These are phyloP conservation scores for Drosophila truncata DNA, from an alignment of 1,140 invertebrate genomes.

Conservation along the genomic window DNA sequence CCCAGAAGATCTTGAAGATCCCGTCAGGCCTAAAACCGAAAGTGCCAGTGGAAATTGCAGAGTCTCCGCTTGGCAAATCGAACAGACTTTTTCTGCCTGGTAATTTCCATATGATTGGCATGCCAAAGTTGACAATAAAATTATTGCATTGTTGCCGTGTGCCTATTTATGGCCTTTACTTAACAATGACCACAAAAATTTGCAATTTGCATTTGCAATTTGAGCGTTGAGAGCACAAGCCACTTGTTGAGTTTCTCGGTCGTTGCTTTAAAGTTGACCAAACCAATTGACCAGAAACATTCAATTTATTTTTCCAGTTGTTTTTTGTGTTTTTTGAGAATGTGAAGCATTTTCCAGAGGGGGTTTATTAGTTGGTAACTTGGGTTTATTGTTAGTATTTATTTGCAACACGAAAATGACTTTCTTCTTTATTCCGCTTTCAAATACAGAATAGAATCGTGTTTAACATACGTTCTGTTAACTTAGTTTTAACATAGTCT, in stretches of 20 bases:
- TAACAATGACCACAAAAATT: constrained; percentile 82
- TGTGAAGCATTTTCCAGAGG: constrained; percentile 12
- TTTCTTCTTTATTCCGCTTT: too few species aligned
- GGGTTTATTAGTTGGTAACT: background rate
- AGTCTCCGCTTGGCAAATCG: constrained; percentile 34
- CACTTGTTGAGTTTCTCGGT: constrained; percentile 43
- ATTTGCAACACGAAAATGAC: too few species aligned
- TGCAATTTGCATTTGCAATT: constrained; percentile 81
- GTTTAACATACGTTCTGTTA: too few species aligned
- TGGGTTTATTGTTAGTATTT: too few species aligned
- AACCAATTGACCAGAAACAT: constrained; percentile 60
- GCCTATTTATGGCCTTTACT: constrained; percentile 78
- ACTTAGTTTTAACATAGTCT: too few species aligned
- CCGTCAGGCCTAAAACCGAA: constrained; percentile 58
- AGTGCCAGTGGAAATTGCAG: constrained; percentile 66
- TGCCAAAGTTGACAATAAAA: constrained; percentile 78
- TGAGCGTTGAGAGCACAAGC: constrained; percentile 53
- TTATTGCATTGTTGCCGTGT: constrained; percentile 65
- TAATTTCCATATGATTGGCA: constrained; percentile 49
- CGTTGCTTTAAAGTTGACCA: constrained; percentile 55
- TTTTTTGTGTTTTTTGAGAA: constrained; percentile 10
- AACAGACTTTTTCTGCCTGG: constrained; percentile 31
- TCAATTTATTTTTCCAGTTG: constrained; percentile 39
- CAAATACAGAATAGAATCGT: too few species aligned
- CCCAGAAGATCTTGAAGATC: constrained; percentile 15